These are phyloP conservation scores for Octodon degus DNA, from an alignment of 2,113 vertebrate species.

Conservation along the genomic window DNA sequence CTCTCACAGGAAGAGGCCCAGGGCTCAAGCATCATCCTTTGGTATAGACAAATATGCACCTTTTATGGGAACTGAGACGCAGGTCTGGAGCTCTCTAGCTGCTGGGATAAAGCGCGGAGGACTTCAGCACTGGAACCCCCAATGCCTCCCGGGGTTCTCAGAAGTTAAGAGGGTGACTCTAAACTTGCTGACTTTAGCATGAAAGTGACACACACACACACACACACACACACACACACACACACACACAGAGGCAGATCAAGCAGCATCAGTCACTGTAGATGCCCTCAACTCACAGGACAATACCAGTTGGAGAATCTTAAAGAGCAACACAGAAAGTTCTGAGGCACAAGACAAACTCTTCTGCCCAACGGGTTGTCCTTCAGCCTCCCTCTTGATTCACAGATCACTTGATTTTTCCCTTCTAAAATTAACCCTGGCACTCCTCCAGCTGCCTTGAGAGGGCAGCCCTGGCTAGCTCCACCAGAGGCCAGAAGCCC, in stretches of 20 bases:
- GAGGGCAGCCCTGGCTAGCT: constrained; percentile 67
- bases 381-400: background rate
- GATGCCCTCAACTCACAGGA: background rate
- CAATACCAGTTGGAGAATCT: background rate
- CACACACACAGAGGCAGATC: too few relatives aligned
- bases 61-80: background rate
- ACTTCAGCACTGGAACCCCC: too few relatives aligned
- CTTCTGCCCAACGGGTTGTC: rapidly evolving
- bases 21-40: background rate
- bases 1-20: background rate
- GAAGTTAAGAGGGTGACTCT: background rate
- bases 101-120: background rate
- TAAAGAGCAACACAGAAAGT: background rate
- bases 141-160: background rate
- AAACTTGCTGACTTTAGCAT: background rate
- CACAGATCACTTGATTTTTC: background rate
- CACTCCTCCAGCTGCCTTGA: constrained; percentile 7
- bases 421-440: constrained; percentile 75
- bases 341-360: background rate
- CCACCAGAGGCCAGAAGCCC: constrained; percentile 55
- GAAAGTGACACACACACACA: background rate
- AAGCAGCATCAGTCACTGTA: background rate
- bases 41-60: rapidly evolving
- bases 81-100: background rate
- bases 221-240: background rate